Base-by-base conservation (phyloP, 2,888 invertebrate genomes). In the Tachina grossa region DNA sequence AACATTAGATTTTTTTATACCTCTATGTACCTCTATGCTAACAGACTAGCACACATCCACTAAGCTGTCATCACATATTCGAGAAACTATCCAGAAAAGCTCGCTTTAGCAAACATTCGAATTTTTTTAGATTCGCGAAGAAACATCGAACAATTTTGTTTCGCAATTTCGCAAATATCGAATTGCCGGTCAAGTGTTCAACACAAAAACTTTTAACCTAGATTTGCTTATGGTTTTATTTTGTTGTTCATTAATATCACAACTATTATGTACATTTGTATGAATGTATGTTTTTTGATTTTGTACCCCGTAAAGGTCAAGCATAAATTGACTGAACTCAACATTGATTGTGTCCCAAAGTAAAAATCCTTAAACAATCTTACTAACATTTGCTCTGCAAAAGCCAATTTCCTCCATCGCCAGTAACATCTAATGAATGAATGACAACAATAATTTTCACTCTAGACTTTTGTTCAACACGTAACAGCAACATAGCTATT, bases 291-390 rank as follows among this genome's bases (percentile, higher is more conserved):
- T 2, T 31, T 2, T 49, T 14, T 9, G 53, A 69, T n/a, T 19
- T 61, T 13, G 19, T n/a, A 2, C 14, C 22, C 3, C 13, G 6
- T 57, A 57, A 66, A 77, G 59, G 72, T 83, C 68, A 78, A 83
- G 61, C 66, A 83, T 53, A 68, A 72, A 53, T 83, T 83, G 43
- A 66, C 66, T 63, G 66, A 59, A 43, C 68, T 76, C 47, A 69
- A 63, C 59, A 74, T 59, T 39, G 41, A 41, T 43, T 51, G 51
- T 55, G 59, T 47, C 41, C 69, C 59, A 78, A 22, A 55, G 55
- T 65, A 10, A 22, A 16, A 45, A n/a, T 53, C 31, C 45, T n/a
- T n/a, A n/a, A n/a, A n/a, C n/a, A n/a, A n/a, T 11, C 65, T 31
- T 22, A 39, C 6, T 39, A 57, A 47, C 53, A 19, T 59, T 57